A percentile compares a stretch with the other conserved stretches of the same genome.
Conservation (phyloP, 2,797 vertebrate genomes). For the Odontamblyopus lacepedii region DNA sequence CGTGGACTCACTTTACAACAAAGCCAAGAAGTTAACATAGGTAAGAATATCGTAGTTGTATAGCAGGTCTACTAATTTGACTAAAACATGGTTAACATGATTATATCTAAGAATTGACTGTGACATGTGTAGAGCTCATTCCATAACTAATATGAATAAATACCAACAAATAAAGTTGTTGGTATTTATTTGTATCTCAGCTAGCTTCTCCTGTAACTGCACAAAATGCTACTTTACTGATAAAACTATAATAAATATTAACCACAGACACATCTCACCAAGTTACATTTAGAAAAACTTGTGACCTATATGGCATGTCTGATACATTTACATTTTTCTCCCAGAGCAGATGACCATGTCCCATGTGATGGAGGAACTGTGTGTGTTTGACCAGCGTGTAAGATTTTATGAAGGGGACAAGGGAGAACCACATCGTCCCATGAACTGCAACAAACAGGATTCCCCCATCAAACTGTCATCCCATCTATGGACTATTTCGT, state of each 20-base stretch:
- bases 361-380: conserved; percentile 73
- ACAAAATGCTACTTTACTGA: no score
- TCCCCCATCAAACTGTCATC: conserved; percentile 84
- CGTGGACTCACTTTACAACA: conserved; percentile 99
- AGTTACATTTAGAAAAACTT: no score
- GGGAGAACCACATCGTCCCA: conserved; percentile 67
- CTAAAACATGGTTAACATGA: no score
- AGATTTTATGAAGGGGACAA: conserved; percentile 77
- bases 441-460: conserved; percentile 75
- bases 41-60: conserved; percentile 57
- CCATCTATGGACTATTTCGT: conserved; percentile 83
- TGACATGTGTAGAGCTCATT: no score
- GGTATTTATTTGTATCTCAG: no score
- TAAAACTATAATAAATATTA: no score
- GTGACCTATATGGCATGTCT: neutral
- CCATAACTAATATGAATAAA: no score
- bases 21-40: conserved; percentile 99
- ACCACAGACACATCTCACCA: no score
- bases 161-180: no score
- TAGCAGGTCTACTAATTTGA: no score
- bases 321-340: conserved; percentile 9
- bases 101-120: no score
- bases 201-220: no score
- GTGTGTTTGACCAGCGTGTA: conserved; percentile 81
- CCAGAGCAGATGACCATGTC: conserved; percentile 70